Percentiles rank a stretch among this genome's conserved stretches.
Evolutionary conservation across 2,797 vertebrate species (phyloP).

Genomic region (Synaphobranchus kaupii): DNA sequence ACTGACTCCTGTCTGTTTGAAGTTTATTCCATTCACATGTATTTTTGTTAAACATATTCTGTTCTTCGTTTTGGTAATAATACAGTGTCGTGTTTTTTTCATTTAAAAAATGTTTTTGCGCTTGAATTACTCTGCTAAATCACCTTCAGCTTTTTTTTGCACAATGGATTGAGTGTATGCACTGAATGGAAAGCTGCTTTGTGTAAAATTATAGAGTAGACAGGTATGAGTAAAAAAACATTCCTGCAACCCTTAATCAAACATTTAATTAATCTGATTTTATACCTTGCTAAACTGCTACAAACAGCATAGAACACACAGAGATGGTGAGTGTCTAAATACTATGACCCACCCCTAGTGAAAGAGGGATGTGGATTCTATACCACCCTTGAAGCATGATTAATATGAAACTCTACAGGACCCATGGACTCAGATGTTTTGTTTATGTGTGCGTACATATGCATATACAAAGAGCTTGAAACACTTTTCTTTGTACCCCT

Average conservation of each 20-base stretch:
- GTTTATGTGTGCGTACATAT: conserved; percentile 8
- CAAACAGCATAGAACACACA: background rate
- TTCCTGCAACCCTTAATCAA: background rate
- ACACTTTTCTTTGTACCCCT: background rate
- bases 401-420: background rate
- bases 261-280: background rate
- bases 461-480: background rate
- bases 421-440: background rate
- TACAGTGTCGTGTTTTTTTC: background rate
- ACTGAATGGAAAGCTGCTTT: background rate
- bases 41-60: background rate
- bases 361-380: background rate
- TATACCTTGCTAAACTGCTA: background rate
- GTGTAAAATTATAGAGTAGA: background rate
- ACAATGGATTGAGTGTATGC: background rate
- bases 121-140: background rate
- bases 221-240: background rate
- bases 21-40: background rate
- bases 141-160: background rate
- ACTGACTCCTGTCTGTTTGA: background rate
- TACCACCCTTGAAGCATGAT: background rate
- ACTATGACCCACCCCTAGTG: background rate
- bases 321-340: background rate
- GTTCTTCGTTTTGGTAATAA: background rate
- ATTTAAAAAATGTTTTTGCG: background rate